Evolutionary conservation across 2,888 invertebrate genomes (phyloP), one percentile per base, ranked within the genome.

Genomic region (Acleris sparsana): DNA sequence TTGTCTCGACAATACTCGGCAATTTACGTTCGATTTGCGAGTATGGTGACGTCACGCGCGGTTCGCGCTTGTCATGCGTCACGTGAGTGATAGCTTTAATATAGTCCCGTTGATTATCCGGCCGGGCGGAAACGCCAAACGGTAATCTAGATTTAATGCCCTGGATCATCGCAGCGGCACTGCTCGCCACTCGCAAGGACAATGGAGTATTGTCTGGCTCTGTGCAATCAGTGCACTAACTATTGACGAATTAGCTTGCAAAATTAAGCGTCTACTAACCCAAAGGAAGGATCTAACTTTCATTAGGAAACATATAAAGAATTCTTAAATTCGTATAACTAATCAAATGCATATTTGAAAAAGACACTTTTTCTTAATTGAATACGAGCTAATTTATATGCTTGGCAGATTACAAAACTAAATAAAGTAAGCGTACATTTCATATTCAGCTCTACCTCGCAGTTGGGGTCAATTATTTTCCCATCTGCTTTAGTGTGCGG

Each of bases 121-220:
- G 75, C 78, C 78, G 82, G 78, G 85, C 85, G 86, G 86, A 89
- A 89, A 88, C 83, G 86, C 84, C 89, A 85, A 87, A 86, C 85
- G 84, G 85, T 90, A 91, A 91, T 90, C 91, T 90, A 88, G 89
- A 89, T 91, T 89, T 90, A 90, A 89, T 89, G 85, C 89, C 85
- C 77, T 77, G 84, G 87, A 84, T 88, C 88, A 86, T 89, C 82
- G 86, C 82, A 71, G 79, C 77, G 77, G 75, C 75, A 74, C 76
- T 75, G 75, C 73, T 77, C 76, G 67, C 72, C 75, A 78, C 77
- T 77, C 76, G 67, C 72, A 76, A 78, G 82, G 79, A 79, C 78
- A 80, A 80, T 79, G 74, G 73, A 69, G 67, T 39, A 9, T 33
- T 33, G 39, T 63, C 69, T 39, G 39, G 18, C 59, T 53, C 17